These are phyloP conservation scores for Chloroceryle inda DNA, from an alignment of 2,797 vertebrate species.

Conservation along the genomic window DNA sequence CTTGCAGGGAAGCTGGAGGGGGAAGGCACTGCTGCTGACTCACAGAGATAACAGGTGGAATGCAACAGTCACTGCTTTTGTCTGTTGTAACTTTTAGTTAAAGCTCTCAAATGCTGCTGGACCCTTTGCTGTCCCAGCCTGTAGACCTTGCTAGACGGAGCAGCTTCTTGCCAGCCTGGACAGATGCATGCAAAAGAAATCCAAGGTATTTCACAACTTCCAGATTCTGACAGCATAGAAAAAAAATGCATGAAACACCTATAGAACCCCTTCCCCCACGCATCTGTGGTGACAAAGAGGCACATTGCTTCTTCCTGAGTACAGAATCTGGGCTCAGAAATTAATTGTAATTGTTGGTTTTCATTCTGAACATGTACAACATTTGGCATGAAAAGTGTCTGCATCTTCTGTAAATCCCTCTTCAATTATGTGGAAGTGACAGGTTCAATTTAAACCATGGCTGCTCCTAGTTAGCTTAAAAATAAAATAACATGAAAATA, in stretches of 20 bases:
- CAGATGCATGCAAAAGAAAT: background rate
- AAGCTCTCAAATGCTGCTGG: background rate
- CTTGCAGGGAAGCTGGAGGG: constrained; percentile 26
- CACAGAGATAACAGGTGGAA: constrained; percentile 56
- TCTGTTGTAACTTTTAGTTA: background rate
- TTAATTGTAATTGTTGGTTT: background rate
- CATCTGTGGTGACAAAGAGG: background rate
- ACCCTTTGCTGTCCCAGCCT: background rate
- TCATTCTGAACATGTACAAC: background rate
- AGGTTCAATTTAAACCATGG: constrained; percentile 13
- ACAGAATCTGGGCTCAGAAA: background rate
- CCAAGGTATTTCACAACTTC: background rate
- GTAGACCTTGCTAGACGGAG: background rate
- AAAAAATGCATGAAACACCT: background rate
- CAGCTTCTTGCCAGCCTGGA: background rate
- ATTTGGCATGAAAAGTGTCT: background rate
- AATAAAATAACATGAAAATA: constrained; percentile 35
- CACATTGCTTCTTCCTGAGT: background rate
- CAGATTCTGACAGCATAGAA: background rate
- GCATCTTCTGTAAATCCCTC: constrained; percentile 16
- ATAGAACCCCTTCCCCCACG: background rate
- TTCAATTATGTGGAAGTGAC: constrained; percentile 7
- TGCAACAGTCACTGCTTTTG: background rate
- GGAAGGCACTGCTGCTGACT: background rate
- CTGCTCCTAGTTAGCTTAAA: constrained; percentile 21